Conservation (phyloP, 2,797 vertebrate genomes). For the Hydrolagus colliei region DNA sequence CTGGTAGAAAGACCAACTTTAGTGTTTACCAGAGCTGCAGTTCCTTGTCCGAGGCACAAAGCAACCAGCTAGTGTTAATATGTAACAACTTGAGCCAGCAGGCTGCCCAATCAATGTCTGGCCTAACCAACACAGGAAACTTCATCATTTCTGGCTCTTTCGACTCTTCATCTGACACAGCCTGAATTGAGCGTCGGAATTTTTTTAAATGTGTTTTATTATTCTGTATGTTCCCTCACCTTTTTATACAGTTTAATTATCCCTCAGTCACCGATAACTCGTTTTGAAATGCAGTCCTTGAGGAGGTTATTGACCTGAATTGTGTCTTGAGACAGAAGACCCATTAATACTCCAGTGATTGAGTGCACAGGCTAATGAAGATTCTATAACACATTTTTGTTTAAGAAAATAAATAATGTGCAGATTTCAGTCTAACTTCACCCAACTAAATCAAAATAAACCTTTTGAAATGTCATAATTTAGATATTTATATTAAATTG, state of each 20-base stretch:
- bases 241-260: constrained; percentile 23
- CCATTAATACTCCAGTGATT: not conserved
- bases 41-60: constrained; percentile 69
- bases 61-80: constrained; percentile 72
- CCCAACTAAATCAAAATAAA: not conserved
- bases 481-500: not conserved
- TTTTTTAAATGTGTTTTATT: not conserved
- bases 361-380: constrained; percentile 1
- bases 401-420: not conserved
- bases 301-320: constrained; percentile 17
- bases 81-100: constrained; percentile 73
- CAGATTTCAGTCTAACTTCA: not conserved
- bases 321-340: not conserved
- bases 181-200: constrained; percentile 40
- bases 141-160: constrained; percentile 71
- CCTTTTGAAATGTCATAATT: constrained; percentile 4
- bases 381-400: not conserved
- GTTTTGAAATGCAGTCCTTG: not conserved
- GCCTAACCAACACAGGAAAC: constrained; percentile 57
- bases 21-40: constrained; percentile 75
- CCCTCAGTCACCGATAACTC: not conserved
- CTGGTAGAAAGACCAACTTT: constrained; percentile 71
- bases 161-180: constrained; percentile 66
- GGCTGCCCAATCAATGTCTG: constrained; percentile 62
- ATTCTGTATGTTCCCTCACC: not conserved